Base-by-base conservation (phyloP, 2,113 vertebrate genomes). In the Platysternon megacephalum region DNA sequence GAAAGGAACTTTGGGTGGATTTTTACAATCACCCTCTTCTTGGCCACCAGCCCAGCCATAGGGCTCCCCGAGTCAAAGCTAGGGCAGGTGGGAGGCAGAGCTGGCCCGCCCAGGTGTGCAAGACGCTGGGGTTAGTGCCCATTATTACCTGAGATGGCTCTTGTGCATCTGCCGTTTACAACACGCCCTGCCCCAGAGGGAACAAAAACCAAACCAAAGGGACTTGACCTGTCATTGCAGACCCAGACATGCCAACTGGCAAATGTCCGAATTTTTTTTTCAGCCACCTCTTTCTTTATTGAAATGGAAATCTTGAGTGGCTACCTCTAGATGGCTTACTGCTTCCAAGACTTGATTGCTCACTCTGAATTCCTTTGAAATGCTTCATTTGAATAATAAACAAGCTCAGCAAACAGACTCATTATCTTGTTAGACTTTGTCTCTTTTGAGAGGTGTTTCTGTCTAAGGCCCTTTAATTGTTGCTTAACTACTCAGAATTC, bases 251-350 rank as follows among this genome's bases (percentile, higher is more conserved):
- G 21, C 21, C 19, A 22, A 53, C 21, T 53, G 8, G 8, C 19
- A 53, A 21, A 53, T 53, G 19, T 53, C 9, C 28, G 55, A 28
- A 28, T 56, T 8, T 56, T 26, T 56, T 28, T 56, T 28, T 2
- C 22, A 56, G 11, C 10, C 55, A 56, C 55, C 24, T 28, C 26
- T 28, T 56, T 28, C 26, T 28, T 56, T 28, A 56, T 91, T 97
- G 79, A 98, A 96, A 91, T 95, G 32, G 61, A 95, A 98, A 97
- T 96, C 87, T 91, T 92, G 76, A 93, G 51, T 95, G 87, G 55
- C 93, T 96, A 94, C 81, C 48, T 86, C 79, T 85, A 92, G 65
- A 24, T 28, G 26, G 26, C 55, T 56, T 56, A 49, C 19, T 94
- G 58, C 52, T 95, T 90, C 81, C 85, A 96, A 96, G 42, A 26